Percentiles rank a stretch among this genome's conserved stretches.
These are phyloP conservation scores for Trachelus iudaicus DNA, from an alignment of 2,888 invertebrate genomes.

Conservation along the genomic window DNA sequence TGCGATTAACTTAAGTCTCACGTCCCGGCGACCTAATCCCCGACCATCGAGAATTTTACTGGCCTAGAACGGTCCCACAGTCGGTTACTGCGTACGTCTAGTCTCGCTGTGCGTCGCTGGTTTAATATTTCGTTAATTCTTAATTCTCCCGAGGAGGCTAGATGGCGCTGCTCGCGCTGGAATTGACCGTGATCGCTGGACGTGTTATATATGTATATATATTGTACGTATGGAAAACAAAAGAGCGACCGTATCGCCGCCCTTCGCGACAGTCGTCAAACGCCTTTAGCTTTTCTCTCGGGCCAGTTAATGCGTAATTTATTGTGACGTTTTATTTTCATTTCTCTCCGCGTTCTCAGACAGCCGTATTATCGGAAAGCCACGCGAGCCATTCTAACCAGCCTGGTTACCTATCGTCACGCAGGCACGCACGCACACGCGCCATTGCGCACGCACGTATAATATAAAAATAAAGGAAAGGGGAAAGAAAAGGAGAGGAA, in stretches of 20 bases:
- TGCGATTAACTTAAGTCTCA: background rate
- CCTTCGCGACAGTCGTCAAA: background rate
- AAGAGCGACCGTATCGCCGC: background rate
- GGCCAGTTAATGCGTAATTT: conserved; percentile 19
- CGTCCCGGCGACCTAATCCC: background rate
- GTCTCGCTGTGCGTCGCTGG: background rate
- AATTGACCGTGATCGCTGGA: background rate
- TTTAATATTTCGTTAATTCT: background rate
- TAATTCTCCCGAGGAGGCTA: background rate
- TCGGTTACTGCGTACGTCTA: background rate
- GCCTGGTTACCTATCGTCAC: conserved; percentile 10
- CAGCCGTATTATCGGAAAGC: conserved; percentile 13
- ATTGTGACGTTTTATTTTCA: conserved; percentile 21
- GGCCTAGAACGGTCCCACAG: background rate
- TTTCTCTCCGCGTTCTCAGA: conserved; percentile 14
- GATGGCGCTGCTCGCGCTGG: too few relatives aligned
- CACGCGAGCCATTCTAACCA: conserved; percentile 16
- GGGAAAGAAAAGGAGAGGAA: background rate
- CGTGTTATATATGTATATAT: too few relatives aligned
- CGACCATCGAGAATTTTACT: background rate
- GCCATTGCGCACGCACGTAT: conserved; percentile 12
- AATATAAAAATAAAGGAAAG: background rate
- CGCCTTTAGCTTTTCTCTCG: background rate
- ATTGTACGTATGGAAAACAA: background rate
- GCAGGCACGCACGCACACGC: conserved; percentile 10